A percentile compares a stretch with the other conserved stretches of the same genome.
Evolutionary conservation across 2,113 vertebrate species (phyloP).

Genomic region (Tachysurus vachellii): DNA sequence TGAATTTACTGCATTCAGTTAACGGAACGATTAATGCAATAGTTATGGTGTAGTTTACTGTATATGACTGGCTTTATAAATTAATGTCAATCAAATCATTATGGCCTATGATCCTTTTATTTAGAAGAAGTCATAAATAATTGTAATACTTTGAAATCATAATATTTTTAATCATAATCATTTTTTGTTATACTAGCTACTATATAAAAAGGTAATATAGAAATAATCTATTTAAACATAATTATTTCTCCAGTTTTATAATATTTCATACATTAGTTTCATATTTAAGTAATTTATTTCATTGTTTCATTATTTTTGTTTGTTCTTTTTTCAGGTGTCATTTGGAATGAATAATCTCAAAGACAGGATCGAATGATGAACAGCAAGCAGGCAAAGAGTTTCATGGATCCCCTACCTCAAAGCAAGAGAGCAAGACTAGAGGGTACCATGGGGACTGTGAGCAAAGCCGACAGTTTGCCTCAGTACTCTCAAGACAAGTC

Average conservation of each 20-base stretch:
- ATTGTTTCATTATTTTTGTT: background rate
- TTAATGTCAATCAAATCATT: too few species aligned
- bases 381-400: constrained; percentile 68
- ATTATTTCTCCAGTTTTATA: background rate
- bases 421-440: constrained; percentile 78
- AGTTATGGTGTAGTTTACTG: background rate
- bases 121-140: background rate
- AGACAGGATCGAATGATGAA: constrained; percentile 72
- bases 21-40: background rate
- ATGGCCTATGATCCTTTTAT: background rate
- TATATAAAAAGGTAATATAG: background rate
- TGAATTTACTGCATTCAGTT: too few species aligned
- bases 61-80: background rate
- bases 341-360: constrained; percentile 43
- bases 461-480: constrained; percentile 61
- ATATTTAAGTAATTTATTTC: too few species aligned
- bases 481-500: constrained; percentile 60
- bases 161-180: background rate
- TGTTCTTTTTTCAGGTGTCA: constrained; percentile 55
- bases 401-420: constrained; percentile 66
- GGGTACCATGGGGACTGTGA: background rate
- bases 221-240: background rate
- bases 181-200: background rate
- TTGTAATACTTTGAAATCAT: background rate
- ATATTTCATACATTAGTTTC: background rate